Evolutionary conservation across 2,797 vertebrate species (phyloP), one percentile per base, ranked within the genome.

Genomic region (Pseudochromis fuscus): DNA sequence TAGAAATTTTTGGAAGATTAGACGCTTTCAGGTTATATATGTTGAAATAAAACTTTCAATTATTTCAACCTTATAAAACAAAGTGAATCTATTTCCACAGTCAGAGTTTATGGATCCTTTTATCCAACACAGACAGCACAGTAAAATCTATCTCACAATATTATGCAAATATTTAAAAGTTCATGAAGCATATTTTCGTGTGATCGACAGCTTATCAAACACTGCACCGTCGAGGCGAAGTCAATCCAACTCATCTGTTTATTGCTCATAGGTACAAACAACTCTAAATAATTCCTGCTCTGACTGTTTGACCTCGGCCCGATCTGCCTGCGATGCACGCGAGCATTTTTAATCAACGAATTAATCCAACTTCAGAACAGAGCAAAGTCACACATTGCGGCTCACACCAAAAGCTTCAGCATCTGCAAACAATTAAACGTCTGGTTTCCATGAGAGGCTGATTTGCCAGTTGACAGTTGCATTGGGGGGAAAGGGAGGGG

Each of bases 391-490:
- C 86, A 89, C 87, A 79, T 87, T 72, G 80, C 49, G 15, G 75
- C 72, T 88, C 79, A 79, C 86, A 81, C 88, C 86, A 83, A 89
- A 91, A 84, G 82, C 84, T 84, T 76, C 53, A 12, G 81, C 93
- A 94, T 94, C 92, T 94, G 94, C 91, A 69, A 94, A 79, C 90
- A 94, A 94, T 95, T 94, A 90, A 92, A 88, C 46, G 90, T 92
- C 89, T 92, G 90, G 87, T 92, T 92, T 93, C 83, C 88, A 87
- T 91, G 83, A 92, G 81, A 89, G 83, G 84, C 79, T 84, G 89
- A 92, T 90, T 92, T 90, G 85, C 87, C 58, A 77, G 86, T 83
- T 86, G 89, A 87, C 89, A 84, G 85, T 87, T 88, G 82, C 87
- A 87, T 72, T 27, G 45, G 51, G 53, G 57, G 49, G 19, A 21